phyloP scores from a whole-genome alignment of 1,140 invertebrate genomes.

The Kradibia gibbosae region DNA sequence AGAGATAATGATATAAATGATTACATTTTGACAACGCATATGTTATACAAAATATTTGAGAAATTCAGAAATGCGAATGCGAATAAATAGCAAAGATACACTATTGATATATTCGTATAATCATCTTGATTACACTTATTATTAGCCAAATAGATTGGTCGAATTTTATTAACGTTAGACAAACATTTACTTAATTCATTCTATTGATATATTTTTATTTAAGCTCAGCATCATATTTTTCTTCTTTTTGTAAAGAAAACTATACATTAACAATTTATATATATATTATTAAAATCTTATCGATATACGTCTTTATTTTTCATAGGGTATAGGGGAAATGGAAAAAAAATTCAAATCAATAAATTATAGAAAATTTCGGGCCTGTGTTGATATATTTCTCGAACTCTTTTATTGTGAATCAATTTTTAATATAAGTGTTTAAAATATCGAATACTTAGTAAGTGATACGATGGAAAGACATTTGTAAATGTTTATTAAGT shows the following conservation, averaged over 20 bases:
- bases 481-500: no score
- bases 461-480: no score
- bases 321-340: no score
- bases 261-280: background rate
- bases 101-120: constrained; percentile 20
- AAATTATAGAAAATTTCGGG: no score
- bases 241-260: background rate
- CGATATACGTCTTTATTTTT: no score
- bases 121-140: constrained; percentile 41
- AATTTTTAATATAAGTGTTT: no score
- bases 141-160: constrained; percentile 69
- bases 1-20: background rate
- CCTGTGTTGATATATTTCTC: no score
- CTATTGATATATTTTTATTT: constrained; percentile 31
- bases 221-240: constrained; percentile 43
- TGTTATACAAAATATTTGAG: background rate
- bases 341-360: no score
- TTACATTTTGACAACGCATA: background rate
- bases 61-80: constrained; percentile 29
- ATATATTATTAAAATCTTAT: no score
- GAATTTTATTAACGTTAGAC: constrained; percentile 58
- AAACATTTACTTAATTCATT: constrained; percentile 35
- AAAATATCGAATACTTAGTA: no score
- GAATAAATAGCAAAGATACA: constrained; percentile 28
- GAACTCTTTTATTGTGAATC: no score